These are phyloP conservation scores for Paramisgurnus dabryanus DNA, from an alignment of 2,113 vertebrate genomes.

Conservation along the genomic window DNA sequence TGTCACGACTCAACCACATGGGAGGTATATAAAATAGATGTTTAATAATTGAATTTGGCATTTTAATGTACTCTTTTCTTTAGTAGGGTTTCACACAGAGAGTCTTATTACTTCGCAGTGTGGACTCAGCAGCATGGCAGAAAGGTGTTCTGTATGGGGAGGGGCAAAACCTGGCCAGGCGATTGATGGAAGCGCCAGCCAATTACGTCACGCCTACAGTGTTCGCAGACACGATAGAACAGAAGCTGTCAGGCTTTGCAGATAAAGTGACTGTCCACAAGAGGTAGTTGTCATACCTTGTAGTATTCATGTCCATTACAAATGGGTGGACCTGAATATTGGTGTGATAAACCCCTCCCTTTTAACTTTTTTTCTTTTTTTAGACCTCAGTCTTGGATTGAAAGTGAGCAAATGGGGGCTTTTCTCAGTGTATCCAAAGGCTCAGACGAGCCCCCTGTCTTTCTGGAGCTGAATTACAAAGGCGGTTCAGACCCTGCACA, in stretches of 20 bases:
- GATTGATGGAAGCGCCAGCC: constrained; percentile 93
- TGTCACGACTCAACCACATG: constrained; percentile 78
- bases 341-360: background rate
- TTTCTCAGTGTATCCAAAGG: constrained; percentile 94
- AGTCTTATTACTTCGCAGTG: constrained; percentile 65
- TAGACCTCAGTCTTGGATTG: constrained; percentile 85
- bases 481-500: constrained; percentile 74
- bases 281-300: constrained; percentile 72
- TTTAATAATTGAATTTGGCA: background rate
- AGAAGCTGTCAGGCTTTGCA: constrained; percentile 75
- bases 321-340: background rate
- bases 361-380: background rate
- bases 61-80: background rate
- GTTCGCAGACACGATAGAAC: constrained; percentile 85
- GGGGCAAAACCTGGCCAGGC: constrained; percentile 91
- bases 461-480: constrained; percentile 91
- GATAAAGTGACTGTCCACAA: constrained; percentile 79
- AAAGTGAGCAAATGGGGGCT: constrained; percentile 89
- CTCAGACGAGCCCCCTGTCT: constrained; percentile 92
- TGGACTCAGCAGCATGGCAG: constrained; percentile 79
- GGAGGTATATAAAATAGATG: constrained; percentile 76
- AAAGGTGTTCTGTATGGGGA: constrained; percentile 86
- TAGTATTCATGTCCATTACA: background rate
- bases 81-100: background rate
- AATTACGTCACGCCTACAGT: constrained; percentile 88